Evolutionary conservation across 1,140 invertebrate species (phyloP).

Genomic region (Homalodisca vitripennis): DNA sequence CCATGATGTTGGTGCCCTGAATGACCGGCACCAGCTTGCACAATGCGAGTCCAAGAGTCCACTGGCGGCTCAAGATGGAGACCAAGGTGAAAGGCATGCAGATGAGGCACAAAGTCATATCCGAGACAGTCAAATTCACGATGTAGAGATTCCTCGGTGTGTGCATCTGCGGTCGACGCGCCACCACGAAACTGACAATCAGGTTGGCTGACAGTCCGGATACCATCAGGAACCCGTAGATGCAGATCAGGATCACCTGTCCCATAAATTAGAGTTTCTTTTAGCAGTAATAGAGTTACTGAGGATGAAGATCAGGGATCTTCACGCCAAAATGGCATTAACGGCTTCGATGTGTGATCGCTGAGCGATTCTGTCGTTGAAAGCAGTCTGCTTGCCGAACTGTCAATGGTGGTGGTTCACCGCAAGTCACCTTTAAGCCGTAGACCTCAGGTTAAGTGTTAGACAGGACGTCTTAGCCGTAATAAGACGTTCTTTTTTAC

Average conservation of each 20-base stretch:
- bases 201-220: constrained; percentile 49
- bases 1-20: constrained; percentile 61
- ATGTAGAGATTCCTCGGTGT: constrained; percentile 64
- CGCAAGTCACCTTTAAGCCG: too few species aligned
- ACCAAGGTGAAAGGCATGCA: constrained; percentile 59
- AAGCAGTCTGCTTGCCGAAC: too few species aligned
- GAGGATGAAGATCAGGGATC: too few species aligned
- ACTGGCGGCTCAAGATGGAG: constrained; percentile 44
- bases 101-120: constrained; percentile 57
- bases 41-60: constrained; percentile 50
- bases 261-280: too few species aligned
- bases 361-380: too few species aligned
- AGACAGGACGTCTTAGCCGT: too few species aligned
- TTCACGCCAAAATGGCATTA: too few species aligned
- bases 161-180: constrained; percentile 49
- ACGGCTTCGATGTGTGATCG: too few species aligned
- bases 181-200: constrained; percentile 49
- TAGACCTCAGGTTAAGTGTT: too few species aligned
- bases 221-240: constrained; percentile 48
- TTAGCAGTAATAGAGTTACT: too few species aligned
- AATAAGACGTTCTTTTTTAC: too few species aligned
- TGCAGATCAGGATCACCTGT: constrained; percentile 42
- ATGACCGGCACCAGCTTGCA: constrained; percentile 57
- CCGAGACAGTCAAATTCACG: constrained; percentile 59
- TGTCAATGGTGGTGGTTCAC: too few species aligned